A percentile compares a stretch with the other conserved stretches of the same genome.
These are phyloP conservation scores for Volucella zonaria DNA, from an alignment of 2,888 invertebrate genomes.

Conservation along the genomic window DNA sequence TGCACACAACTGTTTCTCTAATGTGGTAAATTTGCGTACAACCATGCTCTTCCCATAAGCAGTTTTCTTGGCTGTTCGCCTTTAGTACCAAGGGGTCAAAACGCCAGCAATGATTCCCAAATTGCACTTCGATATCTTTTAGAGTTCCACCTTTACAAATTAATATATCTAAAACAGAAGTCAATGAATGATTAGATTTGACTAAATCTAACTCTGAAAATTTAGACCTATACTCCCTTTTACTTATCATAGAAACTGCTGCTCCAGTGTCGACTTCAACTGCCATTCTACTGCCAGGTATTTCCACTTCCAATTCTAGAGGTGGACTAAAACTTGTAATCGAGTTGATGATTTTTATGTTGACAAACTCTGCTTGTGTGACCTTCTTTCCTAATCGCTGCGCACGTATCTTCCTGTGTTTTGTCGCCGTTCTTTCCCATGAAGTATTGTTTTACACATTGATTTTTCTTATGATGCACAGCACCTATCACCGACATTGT, in stretches of 20 bases:
- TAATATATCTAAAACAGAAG: conserved; percentile 34
- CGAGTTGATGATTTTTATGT: not conserved
- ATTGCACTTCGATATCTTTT: conserved; percentile 17
- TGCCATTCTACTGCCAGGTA: not conserved
- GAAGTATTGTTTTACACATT: not conserved
- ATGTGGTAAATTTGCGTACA: conserved; percentile 18
- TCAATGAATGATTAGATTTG: conserved; percentile 36
- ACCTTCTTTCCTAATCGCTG: conserved; percentile 22
- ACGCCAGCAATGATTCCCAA: conserved; percentile 2
- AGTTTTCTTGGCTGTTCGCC: conserved; percentile 32
- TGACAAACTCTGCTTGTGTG: conserved; percentile 28
- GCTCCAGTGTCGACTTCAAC: conserved; percentile 31
- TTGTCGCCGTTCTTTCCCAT: not conserved
- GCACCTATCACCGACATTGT: conserved; percentile 17
- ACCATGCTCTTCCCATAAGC: conserved; percentile 34
- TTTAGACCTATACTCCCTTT: conserved; percentile 27
- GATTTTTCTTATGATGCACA: conserved; percentile 8
- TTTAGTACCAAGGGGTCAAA: conserved; percentile 27
- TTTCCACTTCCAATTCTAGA: not conserved
- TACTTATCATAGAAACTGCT: conserved; percentile 39
- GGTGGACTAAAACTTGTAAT: conserved; percentile 22
- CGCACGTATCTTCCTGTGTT: too few species aligned
- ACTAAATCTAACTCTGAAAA: conserved; percentile 20
- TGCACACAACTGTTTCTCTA: not conserved
- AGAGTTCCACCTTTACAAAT: conserved; percentile 27